phyloP scores from a whole-genome alignment of 2,797 vertebrate genomes.

The Tragopan temminckii region DNA sequence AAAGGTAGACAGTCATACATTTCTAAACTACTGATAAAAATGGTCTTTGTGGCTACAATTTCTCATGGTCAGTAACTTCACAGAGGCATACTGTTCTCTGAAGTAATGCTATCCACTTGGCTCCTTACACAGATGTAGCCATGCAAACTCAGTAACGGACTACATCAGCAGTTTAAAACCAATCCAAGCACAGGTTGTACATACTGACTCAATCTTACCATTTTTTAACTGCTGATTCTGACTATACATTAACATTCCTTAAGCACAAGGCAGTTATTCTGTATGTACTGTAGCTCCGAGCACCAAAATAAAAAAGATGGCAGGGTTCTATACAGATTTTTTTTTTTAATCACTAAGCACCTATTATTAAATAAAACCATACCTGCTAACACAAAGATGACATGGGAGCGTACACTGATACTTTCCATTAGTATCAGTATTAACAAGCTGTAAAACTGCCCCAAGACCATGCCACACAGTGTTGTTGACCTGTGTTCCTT shows the following conservation, averaged over 20 bases:
- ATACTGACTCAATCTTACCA: rapidly evolving
- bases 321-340: background rate
- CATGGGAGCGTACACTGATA: background rate
- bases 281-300: rapidly evolving
- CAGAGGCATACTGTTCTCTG: background rate
- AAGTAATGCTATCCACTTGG: background rate
- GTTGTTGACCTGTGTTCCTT: background rate
- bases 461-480: rapidly evolving
- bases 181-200: background rate
- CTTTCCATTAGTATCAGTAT: rapidly evolving
- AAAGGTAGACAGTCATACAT: background rate
- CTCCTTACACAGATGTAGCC: rapidly evolving
- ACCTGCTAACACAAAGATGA: background rate
- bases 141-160: rapidly evolving
- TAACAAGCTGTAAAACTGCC: background rate
- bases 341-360: background rate
- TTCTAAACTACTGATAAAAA: background rate
- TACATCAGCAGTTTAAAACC: rapidly evolving
- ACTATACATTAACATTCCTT: background rate
- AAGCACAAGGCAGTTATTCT: background rate
- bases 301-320: background rate
- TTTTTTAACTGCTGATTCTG: background rate
- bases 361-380: background rate
- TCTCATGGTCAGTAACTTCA: rapidly evolving
- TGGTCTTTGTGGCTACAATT: background rate